Percentiles rank a stretch among this genome's conserved stretches.
phyloP scores from a whole-genome alignment of 2,888 invertebrate species.

The Sphecodes monilicornis region DNA sequence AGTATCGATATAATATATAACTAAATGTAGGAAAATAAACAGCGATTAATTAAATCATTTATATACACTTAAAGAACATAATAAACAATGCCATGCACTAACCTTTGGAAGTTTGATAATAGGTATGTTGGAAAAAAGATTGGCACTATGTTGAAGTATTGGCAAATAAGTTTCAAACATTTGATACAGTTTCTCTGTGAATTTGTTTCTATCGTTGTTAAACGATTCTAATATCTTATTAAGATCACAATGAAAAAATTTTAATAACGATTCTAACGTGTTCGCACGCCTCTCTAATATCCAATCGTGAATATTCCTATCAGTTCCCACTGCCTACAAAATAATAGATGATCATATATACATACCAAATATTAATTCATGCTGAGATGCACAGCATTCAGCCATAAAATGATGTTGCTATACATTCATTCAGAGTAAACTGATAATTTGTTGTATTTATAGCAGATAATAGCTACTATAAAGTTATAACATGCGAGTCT shows the following conservation, averaged over 20 bases:
- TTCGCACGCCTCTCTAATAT: slow-evolving; percentile 92
- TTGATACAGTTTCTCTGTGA: slow-evolving; percentile 91
- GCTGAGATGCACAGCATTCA: slow-evolving; percentile 3
- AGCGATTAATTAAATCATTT: not conserved
- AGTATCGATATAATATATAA: not conserved
- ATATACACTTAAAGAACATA: slow-evolving; percentile 1
- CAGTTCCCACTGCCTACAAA: slow-evolving; percentile 93
- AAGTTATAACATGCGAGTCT: not conserved
- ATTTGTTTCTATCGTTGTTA: slow-evolving; percentile 85
- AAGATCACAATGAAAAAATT: slow-evolving; percentile 94
- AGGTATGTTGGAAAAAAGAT: slow-evolving; percentile 93
- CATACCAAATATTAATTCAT: slow-evolving; percentile 24
- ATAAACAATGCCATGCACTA: slow-evolving; percentile 39
- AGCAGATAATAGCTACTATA: slow-evolving; percentile 37
- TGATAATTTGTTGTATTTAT: slow-evolving; percentile 34
- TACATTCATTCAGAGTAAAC: slow-evolving; percentile 27
- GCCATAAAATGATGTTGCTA: slow-evolving; percentile 6
- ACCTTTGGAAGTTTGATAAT: slow-evolving; percentile 93
- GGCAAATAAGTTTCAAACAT: slow-evolving; percentile 96
- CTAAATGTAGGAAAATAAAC: not conserved
- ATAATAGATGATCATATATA: slow-evolving; percentile 40
- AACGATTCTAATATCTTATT: slow-evolving; percentile 88
- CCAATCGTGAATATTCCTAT: slow-evolving; percentile 93
- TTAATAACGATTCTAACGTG: slow-evolving; percentile 90
- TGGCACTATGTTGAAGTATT: slow-evolving; percentile 92